These are phyloP conservation scores for Tipula vernalis DNA, from an alignment of 2,888 invertebrate species.

Conservation along the genomic window DNA sequence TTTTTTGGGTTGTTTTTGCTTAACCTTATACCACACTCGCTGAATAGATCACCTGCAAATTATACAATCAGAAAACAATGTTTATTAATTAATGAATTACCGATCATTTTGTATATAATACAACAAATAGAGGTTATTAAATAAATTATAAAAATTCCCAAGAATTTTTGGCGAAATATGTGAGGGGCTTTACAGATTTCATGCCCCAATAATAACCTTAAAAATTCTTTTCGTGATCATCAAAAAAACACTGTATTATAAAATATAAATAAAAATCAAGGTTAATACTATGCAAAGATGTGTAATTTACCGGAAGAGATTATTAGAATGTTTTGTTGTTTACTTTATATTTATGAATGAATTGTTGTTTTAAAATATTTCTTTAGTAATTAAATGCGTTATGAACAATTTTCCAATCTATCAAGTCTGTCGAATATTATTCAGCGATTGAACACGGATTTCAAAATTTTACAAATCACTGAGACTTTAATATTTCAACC, in stretches of 20 bases:
- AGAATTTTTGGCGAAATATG: background rate
- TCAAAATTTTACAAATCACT: background rate
- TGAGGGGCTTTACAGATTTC: background rate
- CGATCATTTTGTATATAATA: background rate
- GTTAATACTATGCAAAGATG: background rate
- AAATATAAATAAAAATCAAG: background rate
- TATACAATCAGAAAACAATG: background rate
- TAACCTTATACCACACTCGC: background rate
- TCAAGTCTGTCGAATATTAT: background rate
- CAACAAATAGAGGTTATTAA: background rate
- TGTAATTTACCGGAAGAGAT: background rate
- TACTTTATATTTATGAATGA: background rate
- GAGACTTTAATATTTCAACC: background rate
- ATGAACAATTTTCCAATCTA: background rate
- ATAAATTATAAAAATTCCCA: background rate
- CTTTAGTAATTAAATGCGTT: background rate
- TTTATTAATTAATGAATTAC: background rate
- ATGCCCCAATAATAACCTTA: background rate
- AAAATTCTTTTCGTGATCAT: background rate
- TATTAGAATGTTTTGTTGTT: background rate
- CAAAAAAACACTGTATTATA: background rate
- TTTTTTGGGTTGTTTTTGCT: background rate
- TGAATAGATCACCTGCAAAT: background rate
- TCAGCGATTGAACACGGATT: background rate
- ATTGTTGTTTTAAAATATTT: background rate